Percentiles rank a stretch among this genome's conserved stretches.
phyloP scores from a whole-genome alignment of 2,888 invertebrate genomes.

The Tenthredo distinguenda region DNA sequence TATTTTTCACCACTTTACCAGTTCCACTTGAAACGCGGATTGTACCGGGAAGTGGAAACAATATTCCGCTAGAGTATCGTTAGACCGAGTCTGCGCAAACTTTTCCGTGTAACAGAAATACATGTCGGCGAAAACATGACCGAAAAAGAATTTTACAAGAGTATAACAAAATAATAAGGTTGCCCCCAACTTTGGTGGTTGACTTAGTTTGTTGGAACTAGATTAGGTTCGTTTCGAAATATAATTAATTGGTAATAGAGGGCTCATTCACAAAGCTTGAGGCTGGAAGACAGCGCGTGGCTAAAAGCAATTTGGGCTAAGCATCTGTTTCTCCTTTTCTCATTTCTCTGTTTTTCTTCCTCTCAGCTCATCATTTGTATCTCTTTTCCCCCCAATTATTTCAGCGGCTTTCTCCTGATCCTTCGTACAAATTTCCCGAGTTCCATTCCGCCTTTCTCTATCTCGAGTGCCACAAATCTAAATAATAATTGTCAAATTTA shows the following conservation, averaged over 20 bases:
- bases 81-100: not conserved
- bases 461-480: conserved; percentile 14
- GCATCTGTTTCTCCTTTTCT: conserved; percentile 50
- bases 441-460: not conserved
- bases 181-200: not conserved
- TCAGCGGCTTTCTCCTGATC: conserved; percentile 33
- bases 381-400: conserved; percentile 43
- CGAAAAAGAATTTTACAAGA: not conserved
- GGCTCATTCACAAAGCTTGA: conserved; percentile 30
- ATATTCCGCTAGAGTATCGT: not conserved
- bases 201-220: conserved; percentile 29
- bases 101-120: not conserved
- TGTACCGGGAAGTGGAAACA: not conserved
- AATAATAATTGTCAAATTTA: conserved; percentile 37
- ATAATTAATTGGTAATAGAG: conserved; percentile 43
- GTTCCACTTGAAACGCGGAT: not conserved
- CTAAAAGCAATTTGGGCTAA: conserved; percentile 43
- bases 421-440: conserved; percentile 35
- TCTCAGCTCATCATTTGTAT: conserved; percentile 38
- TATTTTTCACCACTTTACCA: not conserved
- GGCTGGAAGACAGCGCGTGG: conserved; percentile 23
- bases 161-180: conserved; percentile 24
- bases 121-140: not conserved
- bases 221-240: conserved; percentile 44
- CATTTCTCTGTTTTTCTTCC: conserved; percentile 47